Percentiles rank a stretch among this genome's conserved stretches.
Evolutionary conservation across 2,888 invertebrate species (phyloP).

Genomic region (Diploptera punctata): DNA sequence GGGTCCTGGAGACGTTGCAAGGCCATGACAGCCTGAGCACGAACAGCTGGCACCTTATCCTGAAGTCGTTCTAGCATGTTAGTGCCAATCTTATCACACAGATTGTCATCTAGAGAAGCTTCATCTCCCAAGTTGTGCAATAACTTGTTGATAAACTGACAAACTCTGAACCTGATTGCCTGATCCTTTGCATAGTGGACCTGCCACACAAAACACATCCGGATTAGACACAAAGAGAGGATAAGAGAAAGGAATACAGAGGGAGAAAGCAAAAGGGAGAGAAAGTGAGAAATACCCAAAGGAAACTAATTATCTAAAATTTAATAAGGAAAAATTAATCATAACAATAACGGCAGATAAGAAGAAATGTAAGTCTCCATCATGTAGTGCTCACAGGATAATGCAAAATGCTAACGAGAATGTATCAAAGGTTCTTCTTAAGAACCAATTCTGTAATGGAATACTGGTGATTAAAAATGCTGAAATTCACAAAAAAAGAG

Average conservation of each 20-base stretch:
- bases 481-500: no score
- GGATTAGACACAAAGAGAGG: not conserved
- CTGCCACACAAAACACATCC: constrained; percentile 47
- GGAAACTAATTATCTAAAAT: not conserved
- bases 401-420: no score
- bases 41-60: constrained; percentile 77
- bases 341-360: not conserved
- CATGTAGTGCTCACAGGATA: no score
- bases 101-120: constrained; percentile 75
- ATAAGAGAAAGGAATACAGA: not conserved
- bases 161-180: constrained; percentile 54
- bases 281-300: not conserved
- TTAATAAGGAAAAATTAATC: not conserved
- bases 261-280: not conserved
- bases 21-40: constrained; percentile 80
- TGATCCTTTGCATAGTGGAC: constrained; percentile 48
- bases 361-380: no score
- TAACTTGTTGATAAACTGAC: constrained; percentile 78
- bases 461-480: no score
- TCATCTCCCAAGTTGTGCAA: constrained; percentile 76
- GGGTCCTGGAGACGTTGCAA: constrained; percentile 84
- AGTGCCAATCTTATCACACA: constrained; percentile 74
- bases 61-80: constrained; percentile 72
- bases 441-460: no score
- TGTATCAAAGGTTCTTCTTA: no score